Evolutionary conservation across 2,888 invertebrate species (phyloP), one percentile per base, ranked within the genome.

Genomic region (Abrostola tripartita): DNA sequence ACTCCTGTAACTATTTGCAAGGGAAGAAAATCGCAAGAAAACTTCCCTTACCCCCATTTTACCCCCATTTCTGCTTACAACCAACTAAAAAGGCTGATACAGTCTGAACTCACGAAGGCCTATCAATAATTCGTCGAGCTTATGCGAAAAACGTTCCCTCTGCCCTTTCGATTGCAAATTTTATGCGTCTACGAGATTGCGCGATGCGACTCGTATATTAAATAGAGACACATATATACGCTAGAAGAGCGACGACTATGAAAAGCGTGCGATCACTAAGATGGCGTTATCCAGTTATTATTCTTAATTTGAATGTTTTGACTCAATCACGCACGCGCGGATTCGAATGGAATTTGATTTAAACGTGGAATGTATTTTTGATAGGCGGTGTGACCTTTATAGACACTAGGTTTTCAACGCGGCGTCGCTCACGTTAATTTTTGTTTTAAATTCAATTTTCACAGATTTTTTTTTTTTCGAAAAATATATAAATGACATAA

Each of bases 101-200:
- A 50, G 50, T 49, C 9, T 9, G 24, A 11, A 40, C 37, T 12
- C 52, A 42, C 41, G 24, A 35, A 7, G 42, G 7, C 44, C 59
- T 65, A 71, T 76, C 72, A 76, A 76, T 77, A 79, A 73, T 73
- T 41, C 72, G 24, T 42, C 57, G 47, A 57, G 38, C 65, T 67
- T 65, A 65, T 49, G 58, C 40, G 41, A 58, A 55, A 60, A 60
- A 62, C 58, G 51, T 59, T 36, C 41, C 44, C 14, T 61, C 52
- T 41, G 40, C 56, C 65, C 42, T 73, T 56, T 49, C 70, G 37
- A 79, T 73, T 70, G 74, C 79, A 70, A 77, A 77, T 76, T 79
- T 70, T 67, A 77, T 72, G 55, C 50, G 49, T 56, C 55, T 59
- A 51, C 51, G 47, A 73, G 70, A 77, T 76, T 68, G 59, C 52